Conservation (phyloP, 2,113 vertebrate species). For the Leiothrix lutea region DNA sequence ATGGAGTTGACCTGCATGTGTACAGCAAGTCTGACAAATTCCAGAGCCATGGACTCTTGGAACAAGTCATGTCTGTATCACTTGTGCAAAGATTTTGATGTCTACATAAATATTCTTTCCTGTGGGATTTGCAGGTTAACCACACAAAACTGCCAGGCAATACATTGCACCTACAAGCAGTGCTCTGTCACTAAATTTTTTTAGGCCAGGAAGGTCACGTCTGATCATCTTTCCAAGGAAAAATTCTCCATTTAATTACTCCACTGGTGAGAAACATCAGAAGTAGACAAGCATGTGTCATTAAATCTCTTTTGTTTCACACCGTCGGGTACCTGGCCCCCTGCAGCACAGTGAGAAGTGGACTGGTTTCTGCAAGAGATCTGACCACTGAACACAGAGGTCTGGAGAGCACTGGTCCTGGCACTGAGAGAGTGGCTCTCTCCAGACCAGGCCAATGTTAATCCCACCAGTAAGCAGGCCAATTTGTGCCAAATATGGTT, state of each 20-base stretch:
- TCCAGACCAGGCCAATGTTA: neutral
- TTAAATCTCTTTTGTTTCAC: neutral
- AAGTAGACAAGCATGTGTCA: neutral
- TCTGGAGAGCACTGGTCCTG: neutral
- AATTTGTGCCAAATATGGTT: neutral
- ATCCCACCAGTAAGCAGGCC: neutral
- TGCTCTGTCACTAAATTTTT: neutral
- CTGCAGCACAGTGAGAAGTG: neutral
- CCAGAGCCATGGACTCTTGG: neutral
- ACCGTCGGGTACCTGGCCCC: accelerated
- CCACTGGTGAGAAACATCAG: neutral
- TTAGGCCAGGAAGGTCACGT: neutral
- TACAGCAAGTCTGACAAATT: neutral
- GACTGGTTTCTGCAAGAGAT: neutral
- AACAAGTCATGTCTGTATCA: neutral
- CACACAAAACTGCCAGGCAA: neutral
- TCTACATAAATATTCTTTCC: neutral
- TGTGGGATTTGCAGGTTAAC: neutral
- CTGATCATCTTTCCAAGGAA: neutral
- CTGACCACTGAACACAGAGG: neutral
- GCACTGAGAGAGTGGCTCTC: neutral
- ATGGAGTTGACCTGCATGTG: neutral
- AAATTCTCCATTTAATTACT: neutral
- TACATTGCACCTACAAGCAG: neutral
- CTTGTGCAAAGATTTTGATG: neutral